A percentile compares a stretch with the other conserved stretches of the same genome.
Conservation (phyloP, 2,888 invertebrate species). For the Sinotaia quadrata region DNA sequence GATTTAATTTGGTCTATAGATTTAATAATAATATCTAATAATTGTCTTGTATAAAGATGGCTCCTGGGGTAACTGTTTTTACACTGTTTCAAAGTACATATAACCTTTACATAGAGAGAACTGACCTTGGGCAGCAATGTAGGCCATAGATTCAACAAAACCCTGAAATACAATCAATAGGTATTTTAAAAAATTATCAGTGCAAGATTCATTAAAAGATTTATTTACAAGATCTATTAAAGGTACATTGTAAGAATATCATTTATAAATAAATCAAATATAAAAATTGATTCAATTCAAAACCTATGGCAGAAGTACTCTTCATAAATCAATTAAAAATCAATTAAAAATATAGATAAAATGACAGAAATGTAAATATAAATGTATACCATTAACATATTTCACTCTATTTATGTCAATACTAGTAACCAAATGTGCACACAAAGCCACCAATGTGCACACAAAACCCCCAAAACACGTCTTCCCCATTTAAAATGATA, state of each 20-base stretch:
- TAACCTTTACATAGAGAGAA: background rate
- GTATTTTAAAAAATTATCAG: background rate
- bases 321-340: background rate
- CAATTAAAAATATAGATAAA: background rate
- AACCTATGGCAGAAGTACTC: background rate
- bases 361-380: too few relatives aligned
- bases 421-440: too few relatives aligned
- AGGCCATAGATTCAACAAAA: constrained; percentile 15
- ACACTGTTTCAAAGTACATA: too few relatives aligned
- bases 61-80: too few relatives aligned
- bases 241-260: background rate
- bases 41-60: too few relatives aligned
- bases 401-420: too few relatives aligned
- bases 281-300: background rate
- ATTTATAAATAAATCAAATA: background rate
- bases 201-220: background rate
- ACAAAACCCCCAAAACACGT: too few relatives aligned
- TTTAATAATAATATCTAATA: too few relatives aligned
- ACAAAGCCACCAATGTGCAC: background rate
- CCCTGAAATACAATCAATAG: constrained; percentile 2
- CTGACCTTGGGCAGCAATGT: constrained; percentile 26
- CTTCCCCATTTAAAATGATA: too few relatives aligned
- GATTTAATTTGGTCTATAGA: too few relatives aligned
- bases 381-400: too few relatives aligned
- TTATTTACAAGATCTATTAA: background rate